Conservation (phyloP, 2,888 invertebrate species). For the Pediacus dermestoides region DNA sequence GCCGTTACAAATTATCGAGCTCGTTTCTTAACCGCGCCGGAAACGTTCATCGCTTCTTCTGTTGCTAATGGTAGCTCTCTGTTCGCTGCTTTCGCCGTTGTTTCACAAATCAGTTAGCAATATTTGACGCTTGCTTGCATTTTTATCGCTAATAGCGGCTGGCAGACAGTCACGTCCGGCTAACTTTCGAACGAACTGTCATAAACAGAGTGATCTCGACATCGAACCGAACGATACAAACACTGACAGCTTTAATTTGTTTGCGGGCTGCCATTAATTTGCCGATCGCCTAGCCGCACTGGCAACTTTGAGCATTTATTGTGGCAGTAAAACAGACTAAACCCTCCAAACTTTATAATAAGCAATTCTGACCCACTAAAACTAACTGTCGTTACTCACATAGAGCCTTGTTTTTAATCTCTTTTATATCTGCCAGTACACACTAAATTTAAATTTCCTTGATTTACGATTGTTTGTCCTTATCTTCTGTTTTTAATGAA, state of each 20-base stretch:
- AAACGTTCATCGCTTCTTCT: constrained; percentile 17
- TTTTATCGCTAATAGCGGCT: constrained; percentile 22
- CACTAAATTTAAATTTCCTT: constrained; percentile 7
- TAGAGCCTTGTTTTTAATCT: constrained; percentile 40
- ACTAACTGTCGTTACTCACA: constrained; percentile 4
- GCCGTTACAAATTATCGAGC: constrained; percentile 34
- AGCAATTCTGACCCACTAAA: constrained; percentile 10
- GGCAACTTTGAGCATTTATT: constrained; percentile 2
- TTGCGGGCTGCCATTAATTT: constrained; percentile 21
- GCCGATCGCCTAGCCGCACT: constrained; percentile 12
- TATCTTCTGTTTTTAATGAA: constrained; percentile 5
- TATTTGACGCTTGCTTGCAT: constrained; percentile 22
- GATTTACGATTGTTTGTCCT: constrained; percentile 6
- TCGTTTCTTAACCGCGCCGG: constrained; percentile 23
- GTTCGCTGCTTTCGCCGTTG: constrained; percentile 15
- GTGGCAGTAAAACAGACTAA: constrained; percentile 1
- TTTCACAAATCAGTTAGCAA: constrained; percentile 28
- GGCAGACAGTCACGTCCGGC: constrained; percentile 5
- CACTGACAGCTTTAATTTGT: constrained; percentile 22
- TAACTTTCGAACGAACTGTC: constrained; percentile 3
- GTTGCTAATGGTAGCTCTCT: constrained; percentile 17
- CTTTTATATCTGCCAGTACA: constrained; percentile 36
- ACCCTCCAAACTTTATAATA: constrained; percentile 4
- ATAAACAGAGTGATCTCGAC: constrained; percentile 1
- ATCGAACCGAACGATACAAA: constrained; percentile 16